Conservation (phyloP, 23 tunicate genomes). For the Trididemnum miniatum region DNA sequence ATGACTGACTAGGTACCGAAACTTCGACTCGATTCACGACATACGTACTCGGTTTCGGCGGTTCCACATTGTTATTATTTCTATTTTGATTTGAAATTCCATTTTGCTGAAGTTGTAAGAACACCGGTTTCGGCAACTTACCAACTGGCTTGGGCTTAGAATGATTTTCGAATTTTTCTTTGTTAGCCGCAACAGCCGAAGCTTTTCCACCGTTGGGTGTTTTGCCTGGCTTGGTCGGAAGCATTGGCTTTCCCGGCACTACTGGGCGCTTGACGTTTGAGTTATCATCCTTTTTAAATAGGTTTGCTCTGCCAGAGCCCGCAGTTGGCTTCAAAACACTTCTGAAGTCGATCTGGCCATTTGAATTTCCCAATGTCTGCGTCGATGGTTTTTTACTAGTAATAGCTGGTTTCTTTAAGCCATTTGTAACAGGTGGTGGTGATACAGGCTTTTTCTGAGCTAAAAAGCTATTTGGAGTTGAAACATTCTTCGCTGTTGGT, state of each 20-base stretch:
- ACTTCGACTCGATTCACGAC: slow-evolving; percentile 8
- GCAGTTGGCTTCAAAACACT: slow-evolving; percentile 54
- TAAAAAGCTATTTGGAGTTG: background rate
- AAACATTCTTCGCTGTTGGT: background rate
- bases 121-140: slow-evolving; percentile 32
- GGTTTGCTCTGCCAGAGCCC: background rate
- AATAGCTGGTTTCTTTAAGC: slow-evolving; percentile 6
- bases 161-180: background rate
- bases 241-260: slow-evolving; percentile 54
- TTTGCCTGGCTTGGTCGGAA: slow-evolving; percentile 7
- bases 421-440: slow-evolving; percentile 1
- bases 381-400: background rate
- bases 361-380: background rate
- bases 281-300: background rate
- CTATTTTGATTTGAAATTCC: slow-evolving; percentile 14
- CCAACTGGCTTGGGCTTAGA: slow-evolving; percentile 6
- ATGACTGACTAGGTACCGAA: background rate
- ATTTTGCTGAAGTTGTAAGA: slow-evolving; percentile 40
- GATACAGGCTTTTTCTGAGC: background rate
- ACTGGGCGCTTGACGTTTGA: slow-evolving; percentile 20
- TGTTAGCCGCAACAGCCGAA: background rate
- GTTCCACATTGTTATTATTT: slow-evolving; percentile 11
- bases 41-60: background rate
- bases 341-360: slow-evolving; percentile 45
- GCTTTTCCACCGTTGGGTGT: background rate